Conservation (phyloP, 2,888 invertebrate genomes). For the Ecdyonurus torrentis region DNA sequence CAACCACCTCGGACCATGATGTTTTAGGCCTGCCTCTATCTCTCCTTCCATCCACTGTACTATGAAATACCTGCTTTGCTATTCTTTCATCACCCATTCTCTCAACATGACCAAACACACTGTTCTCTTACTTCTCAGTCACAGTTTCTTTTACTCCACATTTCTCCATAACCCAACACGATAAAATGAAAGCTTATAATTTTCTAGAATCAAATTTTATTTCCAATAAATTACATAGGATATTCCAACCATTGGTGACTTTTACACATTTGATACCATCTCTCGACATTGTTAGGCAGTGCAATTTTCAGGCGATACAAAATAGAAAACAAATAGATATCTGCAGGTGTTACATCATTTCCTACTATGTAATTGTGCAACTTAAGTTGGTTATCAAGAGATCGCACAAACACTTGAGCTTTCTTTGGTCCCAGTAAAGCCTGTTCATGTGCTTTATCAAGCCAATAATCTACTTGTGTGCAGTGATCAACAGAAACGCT, state of each 20-base stretch:
- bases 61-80: no score
- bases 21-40: no score
- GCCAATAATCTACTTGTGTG: conserved; percentile 19
- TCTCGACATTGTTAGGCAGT: neutral
- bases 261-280: neutral
- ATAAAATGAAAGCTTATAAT: no score
- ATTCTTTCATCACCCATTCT: no score
- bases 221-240: no score
- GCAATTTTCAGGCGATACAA: neutral
- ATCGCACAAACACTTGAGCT: neutral
- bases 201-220: no score
- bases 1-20: no score
- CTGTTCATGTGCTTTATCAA: conserved; percentile 19
- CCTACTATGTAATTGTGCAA: neutral
- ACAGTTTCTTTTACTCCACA: no score
- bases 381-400: neutral
- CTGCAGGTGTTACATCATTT: neutral
- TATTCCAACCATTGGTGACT: neutral
- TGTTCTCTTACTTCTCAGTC: no score
- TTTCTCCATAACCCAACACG: no score
- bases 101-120: no score
- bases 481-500: conserved; percentile 20
- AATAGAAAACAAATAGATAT: neutral
- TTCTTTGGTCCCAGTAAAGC: conserved; percentile 10
- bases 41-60: no score